Conservation (phyloP, 2,888 invertebrate genomes). For the Drosophila maculinotata region DNA sequence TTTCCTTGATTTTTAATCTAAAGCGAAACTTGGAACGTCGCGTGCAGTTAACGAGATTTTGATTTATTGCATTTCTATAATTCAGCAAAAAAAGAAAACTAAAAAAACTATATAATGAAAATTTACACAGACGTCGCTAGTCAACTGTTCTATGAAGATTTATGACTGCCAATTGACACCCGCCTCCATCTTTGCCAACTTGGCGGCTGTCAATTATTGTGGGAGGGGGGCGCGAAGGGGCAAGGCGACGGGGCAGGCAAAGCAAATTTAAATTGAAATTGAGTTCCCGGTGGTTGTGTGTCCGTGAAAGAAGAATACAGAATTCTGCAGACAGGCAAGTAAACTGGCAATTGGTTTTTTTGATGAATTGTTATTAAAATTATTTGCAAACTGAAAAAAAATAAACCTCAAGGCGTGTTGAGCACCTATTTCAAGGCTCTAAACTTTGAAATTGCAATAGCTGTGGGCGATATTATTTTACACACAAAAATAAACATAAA, state of each 20-base stretch:
- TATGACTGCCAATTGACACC: conserved; percentile 74
- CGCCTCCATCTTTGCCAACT: conserved; percentile 59
- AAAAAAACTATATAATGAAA: conserved; percentile 62
- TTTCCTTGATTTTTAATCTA: conserved; percentile 46
- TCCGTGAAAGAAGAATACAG: background rate
- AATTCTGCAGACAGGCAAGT: conserved; percentile 12
- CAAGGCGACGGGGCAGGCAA: conserved; percentile 1
- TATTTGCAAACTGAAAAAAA: conserved; percentile 7
- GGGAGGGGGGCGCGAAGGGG: conserved; percentile 5
- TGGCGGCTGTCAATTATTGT: conserved; percentile 44
- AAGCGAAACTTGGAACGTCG: conserved; percentile 64
- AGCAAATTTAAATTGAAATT: conserved; percentile 61
- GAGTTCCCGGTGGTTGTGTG: conserved; percentile 41
- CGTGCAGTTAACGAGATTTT: conserved; percentile 73
- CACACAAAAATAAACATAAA: no score
- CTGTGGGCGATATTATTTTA: background rate
- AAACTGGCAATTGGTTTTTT: conserved; percentile 37
- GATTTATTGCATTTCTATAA: conserved; percentile 74
- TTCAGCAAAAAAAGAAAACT: conserved; percentile 35
- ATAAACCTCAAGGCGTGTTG: conserved; percentile 8
- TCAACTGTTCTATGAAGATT: conserved; percentile 77
- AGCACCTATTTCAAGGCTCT: conserved; percentile 2
- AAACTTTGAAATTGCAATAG: conserved; percentile 9
- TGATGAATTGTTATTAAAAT: conserved; percentile 53
- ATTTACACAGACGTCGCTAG: conserved; percentile 73